Percentiles rank a stretch among this genome's conserved stretches.
Conservation (phyloP, 2,888 invertebrate species). For the Empis livida region DNA sequence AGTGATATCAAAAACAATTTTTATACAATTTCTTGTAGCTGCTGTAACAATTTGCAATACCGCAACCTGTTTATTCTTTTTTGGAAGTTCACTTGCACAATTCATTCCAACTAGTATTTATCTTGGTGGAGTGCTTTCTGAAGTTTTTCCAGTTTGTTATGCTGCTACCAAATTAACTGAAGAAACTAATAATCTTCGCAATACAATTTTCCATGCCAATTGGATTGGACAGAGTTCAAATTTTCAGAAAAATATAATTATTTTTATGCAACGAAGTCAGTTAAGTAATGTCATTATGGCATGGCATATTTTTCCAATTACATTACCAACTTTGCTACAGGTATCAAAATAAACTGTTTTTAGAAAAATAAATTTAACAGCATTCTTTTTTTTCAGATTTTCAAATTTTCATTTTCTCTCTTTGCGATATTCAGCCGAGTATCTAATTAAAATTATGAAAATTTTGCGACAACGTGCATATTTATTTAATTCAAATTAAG, state of each 20-base stretch:
- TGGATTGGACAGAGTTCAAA: neutral
- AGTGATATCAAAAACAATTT: constrained; percentile 16
- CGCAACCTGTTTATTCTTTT: constrained; percentile 17
- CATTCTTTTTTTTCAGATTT: no score
- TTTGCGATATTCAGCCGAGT: no score
- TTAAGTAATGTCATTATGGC: no score
- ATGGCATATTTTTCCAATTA: no score
- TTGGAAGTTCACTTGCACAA: constrained; percentile 12
- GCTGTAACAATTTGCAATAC: constrained; percentile 15
- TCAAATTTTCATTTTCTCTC: no score
- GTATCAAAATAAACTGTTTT: no score
- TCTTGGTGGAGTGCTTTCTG: constrained; percentile 13
- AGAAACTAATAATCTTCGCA: constrained; percentile 13
- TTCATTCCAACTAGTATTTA: constrained; percentile 12
- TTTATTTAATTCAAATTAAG: no score
- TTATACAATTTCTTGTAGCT: constrained; percentile 16
- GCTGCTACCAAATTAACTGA: constrained; percentile 14
- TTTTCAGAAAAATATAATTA: neutral
- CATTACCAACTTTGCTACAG: no score
- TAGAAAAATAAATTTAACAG: no score
- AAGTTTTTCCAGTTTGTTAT: constrained; percentile 17
- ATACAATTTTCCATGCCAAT: neutral
- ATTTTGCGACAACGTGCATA: no score
- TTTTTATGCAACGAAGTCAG: no score
- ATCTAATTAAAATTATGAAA: no score